Percentiles rank a stretch among this genome's conserved stretches.
These are phyloP conservation scores for Gryllus longicercus DNA, from an alignment of 2,888 invertebrate genomes.

Conservation along the genomic window DNA sequence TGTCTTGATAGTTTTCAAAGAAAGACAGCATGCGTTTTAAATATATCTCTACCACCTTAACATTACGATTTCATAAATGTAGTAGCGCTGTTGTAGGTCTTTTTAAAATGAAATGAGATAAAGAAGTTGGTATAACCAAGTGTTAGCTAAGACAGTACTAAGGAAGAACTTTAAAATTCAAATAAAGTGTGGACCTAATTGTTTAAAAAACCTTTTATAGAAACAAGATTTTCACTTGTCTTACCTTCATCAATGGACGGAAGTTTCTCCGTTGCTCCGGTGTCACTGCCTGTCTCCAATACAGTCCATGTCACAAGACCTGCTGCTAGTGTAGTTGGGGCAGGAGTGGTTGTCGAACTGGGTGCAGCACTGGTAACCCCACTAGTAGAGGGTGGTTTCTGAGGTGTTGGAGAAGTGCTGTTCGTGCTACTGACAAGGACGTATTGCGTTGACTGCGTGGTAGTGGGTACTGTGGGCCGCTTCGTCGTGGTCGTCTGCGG, in stretches of 20 bases:
- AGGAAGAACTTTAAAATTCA: too few relatives aligned
- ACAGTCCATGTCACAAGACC: slow-evolving; percentile 54
- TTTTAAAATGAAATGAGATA: too few relatives aligned
- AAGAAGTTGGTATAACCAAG: too few relatives aligned
- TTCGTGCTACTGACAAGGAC: slow-evolving; percentile 38
- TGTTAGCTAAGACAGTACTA: too few relatives aligned
- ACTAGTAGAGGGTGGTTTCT: too few relatives aligned
- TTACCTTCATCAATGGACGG: not conserved
- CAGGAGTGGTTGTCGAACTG: slow-evolving; percentile 21
- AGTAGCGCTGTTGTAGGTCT: too few relatives aligned
- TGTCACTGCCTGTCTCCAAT: slow-evolving; percentile 41
- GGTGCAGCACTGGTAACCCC: not conserved
- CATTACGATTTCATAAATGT: too few relatives aligned
- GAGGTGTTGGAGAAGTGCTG: slow-evolving; percentile 34
- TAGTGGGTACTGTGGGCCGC: slow-evolving; percentile 22
- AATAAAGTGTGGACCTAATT: too few relatives aligned
- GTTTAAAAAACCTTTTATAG: too few relatives aligned
- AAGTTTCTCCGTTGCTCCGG: not conserved
- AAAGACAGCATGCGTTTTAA: too few relatives aligned
- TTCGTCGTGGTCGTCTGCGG: slow-evolving; percentile 37
- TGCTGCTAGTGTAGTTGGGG: slow-evolving; percentile 42
- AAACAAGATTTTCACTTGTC: not conserved
- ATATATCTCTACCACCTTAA: too few relatives aligned
- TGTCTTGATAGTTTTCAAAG: too few relatives aligned
- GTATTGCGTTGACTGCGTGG: slow-evolving; percentile 41